Percentiles rank a stretch among this genome's conserved stretches.
Evolutionary conservation across 2,888 invertebrate species (phyloP).

Genomic region (Epinotia demarniana): DNA sequence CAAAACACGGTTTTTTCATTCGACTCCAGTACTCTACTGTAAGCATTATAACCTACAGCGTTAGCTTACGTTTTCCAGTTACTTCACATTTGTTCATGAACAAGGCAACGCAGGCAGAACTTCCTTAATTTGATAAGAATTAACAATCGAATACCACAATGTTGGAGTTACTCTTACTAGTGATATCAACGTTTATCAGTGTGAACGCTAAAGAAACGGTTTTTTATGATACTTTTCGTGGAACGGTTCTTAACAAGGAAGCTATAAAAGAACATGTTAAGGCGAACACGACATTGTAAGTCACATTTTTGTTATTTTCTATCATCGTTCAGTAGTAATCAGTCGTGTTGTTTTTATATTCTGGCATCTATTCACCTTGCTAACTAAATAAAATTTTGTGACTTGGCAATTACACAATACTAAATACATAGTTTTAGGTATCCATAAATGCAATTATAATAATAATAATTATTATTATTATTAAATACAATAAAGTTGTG

Average conservation of each 20-base stretch:
- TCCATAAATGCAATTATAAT: too few species aligned
- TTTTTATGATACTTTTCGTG: conserved; percentile 24
- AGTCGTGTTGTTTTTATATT: neutral
- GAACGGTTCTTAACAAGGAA: neutral
- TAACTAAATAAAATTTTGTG: too few species aligned
- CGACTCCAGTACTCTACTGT: neutral
- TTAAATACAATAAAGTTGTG: too few species aligned
- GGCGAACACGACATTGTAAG: conserved; percentile 36
- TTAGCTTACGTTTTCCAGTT: neutral
- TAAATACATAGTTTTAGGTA: too few species aligned
- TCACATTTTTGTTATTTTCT: neutral
- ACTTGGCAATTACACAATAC: too few species aligned
- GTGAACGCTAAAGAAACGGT: conserved; percentile 3
- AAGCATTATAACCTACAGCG: neutral
- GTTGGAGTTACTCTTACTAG: conserved; percentile 12
- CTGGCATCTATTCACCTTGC: neutral
- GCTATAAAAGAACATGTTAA: conserved; percentile 12
- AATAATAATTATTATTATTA: too few species aligned
- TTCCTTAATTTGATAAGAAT: neutral
- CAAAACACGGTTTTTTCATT: neutral
- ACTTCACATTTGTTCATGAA: neutral
- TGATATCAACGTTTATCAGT: neutral
- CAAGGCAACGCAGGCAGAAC: neutral
- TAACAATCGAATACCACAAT: neutral
- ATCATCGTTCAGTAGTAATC: neutral